These are phyloP conservation scores for Etia nguti DNA, from an alignment of 2,113 vertebrate species.

Conservation along the genomic window DNA sequence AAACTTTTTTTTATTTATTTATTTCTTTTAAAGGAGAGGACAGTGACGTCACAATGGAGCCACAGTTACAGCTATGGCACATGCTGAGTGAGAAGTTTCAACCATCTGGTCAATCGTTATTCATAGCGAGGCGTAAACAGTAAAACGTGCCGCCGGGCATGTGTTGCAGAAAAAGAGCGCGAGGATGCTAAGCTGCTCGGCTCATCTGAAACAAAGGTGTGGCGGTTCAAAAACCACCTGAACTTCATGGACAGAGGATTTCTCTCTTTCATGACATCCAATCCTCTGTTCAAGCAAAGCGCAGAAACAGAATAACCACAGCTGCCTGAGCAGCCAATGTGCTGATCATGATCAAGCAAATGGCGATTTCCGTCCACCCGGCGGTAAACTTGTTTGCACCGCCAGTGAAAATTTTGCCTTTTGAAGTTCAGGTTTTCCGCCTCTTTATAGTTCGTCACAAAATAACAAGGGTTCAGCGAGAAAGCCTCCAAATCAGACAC, in stretches of 20 bases:
- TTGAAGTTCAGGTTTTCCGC: background rate
- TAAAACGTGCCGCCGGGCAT: constrained; percentile 33
- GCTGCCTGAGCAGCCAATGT: background rate
- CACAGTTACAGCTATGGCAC: constrained; percentile 3
- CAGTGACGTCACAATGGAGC: constrained; percentile 24
- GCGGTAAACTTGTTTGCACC: background rate
- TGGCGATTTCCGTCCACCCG: background rate
- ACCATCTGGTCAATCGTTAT: constrained; percentile 60
- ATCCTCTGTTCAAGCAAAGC: background rate
- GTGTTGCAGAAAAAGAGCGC: constrained; percentile 20
- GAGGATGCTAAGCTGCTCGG: background rate
- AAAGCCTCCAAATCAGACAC: background rate
- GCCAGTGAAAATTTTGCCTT: background rate
- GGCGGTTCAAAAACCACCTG: background rate
- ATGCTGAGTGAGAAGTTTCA: constrained; percentile 51
- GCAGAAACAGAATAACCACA: background rate
- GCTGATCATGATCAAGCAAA: background rate
- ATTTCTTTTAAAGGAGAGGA: background rate
- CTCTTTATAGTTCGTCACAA: background rate
- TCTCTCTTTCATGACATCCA: background rate
- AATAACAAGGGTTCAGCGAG: background rate
- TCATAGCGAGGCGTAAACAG: constrained; percentile 46
- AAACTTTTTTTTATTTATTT: background rate
- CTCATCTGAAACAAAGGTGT: background rate
- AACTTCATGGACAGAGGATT: background rate